These are phyloP conservation scores for Meloidogyne exigua DNA, from an alignment of 1,140 invertebrate genomes.

Conservation along the genomic window DNA sequence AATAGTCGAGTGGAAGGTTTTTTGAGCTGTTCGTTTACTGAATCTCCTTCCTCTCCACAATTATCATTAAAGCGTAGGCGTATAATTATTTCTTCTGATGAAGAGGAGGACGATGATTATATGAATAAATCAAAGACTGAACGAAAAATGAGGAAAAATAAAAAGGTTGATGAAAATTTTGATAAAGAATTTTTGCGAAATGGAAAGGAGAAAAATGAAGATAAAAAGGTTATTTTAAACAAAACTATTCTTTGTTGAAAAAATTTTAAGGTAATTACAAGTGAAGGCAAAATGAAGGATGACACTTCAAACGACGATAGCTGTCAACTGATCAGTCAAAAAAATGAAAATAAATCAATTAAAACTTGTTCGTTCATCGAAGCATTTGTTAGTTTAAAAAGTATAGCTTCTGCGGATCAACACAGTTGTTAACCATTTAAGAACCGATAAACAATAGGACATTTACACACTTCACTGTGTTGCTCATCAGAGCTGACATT, in stretches of 20 bases:
- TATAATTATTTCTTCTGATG: slow-evolving; percentile 50
- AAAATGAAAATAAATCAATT: background rate
- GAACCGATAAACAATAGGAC: too few species aligned
- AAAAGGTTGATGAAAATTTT: background rate
- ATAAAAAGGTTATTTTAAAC: background rate
- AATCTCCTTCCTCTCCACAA: slow-evolving; percentile 12
- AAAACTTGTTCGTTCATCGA: background rate
- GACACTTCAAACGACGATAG: background rate
- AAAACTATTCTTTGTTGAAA: background rate
- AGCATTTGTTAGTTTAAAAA: background rate
- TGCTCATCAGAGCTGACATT: too few species aligned
- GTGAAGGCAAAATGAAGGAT: background rate
- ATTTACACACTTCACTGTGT: too few species aligned
- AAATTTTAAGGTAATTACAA: slow-evolving; percentile 7
- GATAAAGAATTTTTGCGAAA: slow-evolving; percentile 22
- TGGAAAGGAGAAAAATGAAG: background rate
- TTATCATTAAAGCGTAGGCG: slow-evolving; percentile 36
- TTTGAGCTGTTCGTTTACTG: slow-evolving; percentile 17
- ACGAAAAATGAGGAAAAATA: background rate
- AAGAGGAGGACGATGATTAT: slow-evolving; percentile 36
- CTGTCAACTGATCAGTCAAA: background rate
- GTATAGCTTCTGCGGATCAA: too few species aligned
- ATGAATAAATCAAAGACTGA: background rate
- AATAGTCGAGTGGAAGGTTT: slow-evolving; percentile 22
- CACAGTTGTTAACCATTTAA: too few species aligned